Conservation (phyloP, 2,113 vertebrate genomes). For the Loxodonta africana region DNA sequence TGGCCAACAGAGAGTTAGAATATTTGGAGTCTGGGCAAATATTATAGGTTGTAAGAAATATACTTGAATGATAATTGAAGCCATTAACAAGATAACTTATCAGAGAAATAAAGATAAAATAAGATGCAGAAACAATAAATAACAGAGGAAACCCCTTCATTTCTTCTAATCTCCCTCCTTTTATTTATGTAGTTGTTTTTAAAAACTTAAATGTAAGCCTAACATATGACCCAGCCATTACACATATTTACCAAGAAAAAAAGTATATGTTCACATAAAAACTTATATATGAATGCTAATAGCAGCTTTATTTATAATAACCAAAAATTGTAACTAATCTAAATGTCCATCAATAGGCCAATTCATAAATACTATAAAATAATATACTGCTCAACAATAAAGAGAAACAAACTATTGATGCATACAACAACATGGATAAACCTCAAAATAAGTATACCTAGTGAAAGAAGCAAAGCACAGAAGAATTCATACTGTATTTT, state of each 20-base stretch:
- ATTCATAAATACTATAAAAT: neutral
- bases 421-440: neutral
- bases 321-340: too few relatives aligned
- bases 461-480: neutral
- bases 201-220: neutral
- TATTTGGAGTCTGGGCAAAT: neutral
- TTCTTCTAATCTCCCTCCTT: neutral
- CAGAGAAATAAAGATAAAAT: neutral
- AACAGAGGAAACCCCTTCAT: neutral
- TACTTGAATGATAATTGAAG: neutral
- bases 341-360: too few relatives aligned
- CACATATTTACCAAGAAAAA: too few relatives aligned
- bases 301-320: too few relatives aligned
- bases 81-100: neutral
- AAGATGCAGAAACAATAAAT: neutral
- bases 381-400: neutral
- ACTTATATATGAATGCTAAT: too few relatives aligned
- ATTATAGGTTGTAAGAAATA: neutral
- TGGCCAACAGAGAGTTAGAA: neutral
- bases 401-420: neutral
- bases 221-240: too few relatives aligned
- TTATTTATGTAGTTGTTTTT: neutral
- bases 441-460: neutral
- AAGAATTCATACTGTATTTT: neutral
- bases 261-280: too few relatives aligned